Evolutionary conservation across 2,888 invertebrate species (phyloP).

Genomic region (Clanis bilineata): DNA sequence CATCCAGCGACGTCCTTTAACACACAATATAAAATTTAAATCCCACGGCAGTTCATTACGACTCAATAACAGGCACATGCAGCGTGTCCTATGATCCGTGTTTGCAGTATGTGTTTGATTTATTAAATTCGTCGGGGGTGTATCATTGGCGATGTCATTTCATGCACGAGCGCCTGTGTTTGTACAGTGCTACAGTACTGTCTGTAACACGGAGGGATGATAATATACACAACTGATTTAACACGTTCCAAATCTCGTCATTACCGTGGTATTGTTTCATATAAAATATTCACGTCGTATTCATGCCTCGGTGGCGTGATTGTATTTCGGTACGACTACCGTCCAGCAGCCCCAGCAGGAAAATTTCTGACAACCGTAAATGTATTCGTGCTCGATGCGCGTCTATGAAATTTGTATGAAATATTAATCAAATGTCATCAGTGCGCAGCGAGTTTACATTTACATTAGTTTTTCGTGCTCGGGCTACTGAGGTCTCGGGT

Average conservation of each 20-base stretch:
- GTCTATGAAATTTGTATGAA: too few species aligned
- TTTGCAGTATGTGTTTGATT: slow-evolving; percentile 27
- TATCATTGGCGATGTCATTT: slow-evolving; percentile 61
- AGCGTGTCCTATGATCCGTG: not conserved
- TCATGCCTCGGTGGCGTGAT: too few species aligned
- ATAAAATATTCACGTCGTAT: not conserved
- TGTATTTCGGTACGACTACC: too few species aligned
- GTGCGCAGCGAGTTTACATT: too few species aligned
- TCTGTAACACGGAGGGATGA: slow-evolving; percentile 5
- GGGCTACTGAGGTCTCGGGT: too few species aligned
- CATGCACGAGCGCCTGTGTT: slow-evolving; percentile 58
- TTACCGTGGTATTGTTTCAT: not conserved
- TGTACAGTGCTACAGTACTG: slow-evolving; percentile 41
- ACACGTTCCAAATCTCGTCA: not conserved
- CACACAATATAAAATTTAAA: not conserved
- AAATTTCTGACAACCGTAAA: too few species aligned
- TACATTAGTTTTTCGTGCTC: too few species aligned
- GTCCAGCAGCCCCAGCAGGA: too few species aligned
- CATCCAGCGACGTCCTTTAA: too few species aligned
- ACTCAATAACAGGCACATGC: not conserved
- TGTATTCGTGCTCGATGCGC: too few species aligned
- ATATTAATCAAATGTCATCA: too few species aligned
- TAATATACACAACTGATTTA: not conserved
- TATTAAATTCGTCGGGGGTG: slow-evolving; percentile 41
- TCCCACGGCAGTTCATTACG: slow-evolving; percentile 3